Percentiles rank a stretch among this genome's conserved stretches.
Conservation (phyloP, 2,113 vertebrate species). For the Gila orcuttii region DNA sequence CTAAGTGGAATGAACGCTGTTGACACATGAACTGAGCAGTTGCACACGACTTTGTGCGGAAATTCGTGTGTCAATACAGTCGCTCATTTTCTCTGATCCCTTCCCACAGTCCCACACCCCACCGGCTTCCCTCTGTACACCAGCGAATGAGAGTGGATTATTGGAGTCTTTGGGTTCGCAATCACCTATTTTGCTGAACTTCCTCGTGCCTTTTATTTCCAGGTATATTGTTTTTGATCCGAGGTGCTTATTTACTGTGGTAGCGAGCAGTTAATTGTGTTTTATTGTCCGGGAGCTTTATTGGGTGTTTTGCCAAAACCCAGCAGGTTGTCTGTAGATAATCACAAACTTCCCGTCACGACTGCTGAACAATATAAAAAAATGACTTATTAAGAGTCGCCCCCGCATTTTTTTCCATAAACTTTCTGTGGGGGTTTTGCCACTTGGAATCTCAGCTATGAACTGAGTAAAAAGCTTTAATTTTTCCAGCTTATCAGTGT, state of each 20-base stretch:
- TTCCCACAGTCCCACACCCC: conserved; percentile 63
- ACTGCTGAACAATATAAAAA: not conserved
- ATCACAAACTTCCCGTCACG: not conserved
- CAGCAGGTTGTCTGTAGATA: conserved; percentile 14
- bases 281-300: conserved; percentile 22
- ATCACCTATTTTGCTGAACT: not conserved
- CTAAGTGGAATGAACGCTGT: conserved; percentile 74
- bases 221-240: conserved; percentile 14
- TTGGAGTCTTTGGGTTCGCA: conserved; percentile 16
- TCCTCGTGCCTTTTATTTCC: conserved; percentile 14
- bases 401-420: not conserved
- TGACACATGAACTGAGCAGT: conserved; percentile 81
- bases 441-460: not conserved
- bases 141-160: conserved; percentile 63
- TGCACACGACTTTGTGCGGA: conserved; percentile 78
- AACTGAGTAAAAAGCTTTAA: not conserved
- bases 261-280: not conserved
- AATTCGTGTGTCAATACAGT: conserved; percentile 82
- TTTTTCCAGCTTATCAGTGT: conserved; percentile 1
- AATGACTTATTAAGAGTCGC: not conserved
- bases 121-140: conserved; percentile 64
- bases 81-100: conserved; percentile 80
- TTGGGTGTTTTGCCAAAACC: conserved; percentile 12
- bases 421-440: conserved; percentile 18
- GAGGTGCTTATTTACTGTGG: not conserved